Conservation (phyloP, 2,113 vertebrate genomes). For the Barnardius zonarius region DNA sequence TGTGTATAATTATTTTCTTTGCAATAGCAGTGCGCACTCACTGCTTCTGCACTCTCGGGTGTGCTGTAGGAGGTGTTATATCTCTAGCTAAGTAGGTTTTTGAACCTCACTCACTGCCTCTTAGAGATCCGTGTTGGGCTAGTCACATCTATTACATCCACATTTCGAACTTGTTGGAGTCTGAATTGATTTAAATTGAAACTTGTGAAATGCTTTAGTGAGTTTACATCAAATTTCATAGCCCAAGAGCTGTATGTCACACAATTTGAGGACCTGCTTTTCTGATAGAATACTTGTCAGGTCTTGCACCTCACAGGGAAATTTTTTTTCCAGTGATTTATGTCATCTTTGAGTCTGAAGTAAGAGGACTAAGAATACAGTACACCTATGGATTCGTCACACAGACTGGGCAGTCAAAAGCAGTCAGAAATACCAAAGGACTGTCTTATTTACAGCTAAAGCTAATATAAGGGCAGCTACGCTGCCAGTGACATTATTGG, state of each 20-base stretch:
- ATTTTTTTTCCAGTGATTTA: not conserved
- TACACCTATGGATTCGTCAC: not conserved
- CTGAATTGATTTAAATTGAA: not conserved
- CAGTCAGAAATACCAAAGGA: constrained; percentile 6
- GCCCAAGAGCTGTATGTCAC: not conserved
- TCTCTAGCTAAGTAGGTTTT: not conserved
- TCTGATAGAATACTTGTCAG: not conserved
- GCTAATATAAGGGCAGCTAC: not conserved
- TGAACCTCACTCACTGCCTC: not conserved
- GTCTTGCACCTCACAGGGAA: not conserved
- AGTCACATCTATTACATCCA: not conserved
- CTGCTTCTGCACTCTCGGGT: not conserved
- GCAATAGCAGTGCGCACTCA: not conserved
- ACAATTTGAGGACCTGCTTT: not conserved
- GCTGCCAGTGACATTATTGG: not conserved
- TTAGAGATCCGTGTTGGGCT: not conserved
- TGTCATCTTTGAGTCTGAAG: not conserved
- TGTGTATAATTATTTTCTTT: not conserved
- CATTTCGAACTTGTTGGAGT: not conserved
- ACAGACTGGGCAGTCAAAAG: not conserved
- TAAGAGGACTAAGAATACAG: not conserved
- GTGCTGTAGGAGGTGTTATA: not conserved
- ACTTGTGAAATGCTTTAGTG: not conserved
- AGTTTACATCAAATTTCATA: not conserved
- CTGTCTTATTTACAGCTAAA: not conserved